Evolutionary conservation across 1,140 invertebrate species (phyloP), one percentile per base, ranked within the genome.

Genomic region (Paralvinella palmiformis): DNA sequence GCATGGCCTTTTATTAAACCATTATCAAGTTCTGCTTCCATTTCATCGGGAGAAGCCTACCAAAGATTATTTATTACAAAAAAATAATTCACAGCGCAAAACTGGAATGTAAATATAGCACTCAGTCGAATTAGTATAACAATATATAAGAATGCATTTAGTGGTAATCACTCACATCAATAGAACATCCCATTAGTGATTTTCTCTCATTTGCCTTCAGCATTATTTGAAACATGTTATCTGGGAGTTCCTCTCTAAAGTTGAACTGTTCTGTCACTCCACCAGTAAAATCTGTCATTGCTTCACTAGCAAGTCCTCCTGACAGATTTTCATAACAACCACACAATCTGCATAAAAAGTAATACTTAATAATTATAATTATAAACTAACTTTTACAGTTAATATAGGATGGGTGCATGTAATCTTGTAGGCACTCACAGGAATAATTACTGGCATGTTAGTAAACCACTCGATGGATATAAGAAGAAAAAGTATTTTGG

Each of bases 101-200:
- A 52, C 48, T 27, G n/a, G 10, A n/a, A 48, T 24, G 27, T 48
- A 48, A 2, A n/a, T 20, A 48, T 4, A 48, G 2, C 44, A 48
- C n/a, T n/a, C 13, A 44, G 13, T 44, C 13, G 37, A n/a, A n/a
- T n/a, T 44, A 44, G 37, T 1, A 15, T 0, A 15, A 44, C 37
- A 15, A n/a, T 15, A 13, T n/a, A 44, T 44, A 15, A 44, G n/a
- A 44, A 15, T 44, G 37, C n/a, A 44, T 44, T 15, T 44, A 15
- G 37, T 44, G 37, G n/a, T n/a, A n/a, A n/a, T 5, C 10, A 71
- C 75, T 70, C 69, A 93, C 92, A 85, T 98, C 94, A 73, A 99
- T 91, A 1, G 94, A 96, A 79, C 96, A 99, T 1, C 93, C 95
- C 89, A 98, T 94, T 41, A 99, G 85, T 0, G 96, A 98, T 72